These are phyloP conservation scores for Eupeodes corollae DNA, from an alignment of 1,140 invertebrate species.

Conservation along the genomic window DNA sequence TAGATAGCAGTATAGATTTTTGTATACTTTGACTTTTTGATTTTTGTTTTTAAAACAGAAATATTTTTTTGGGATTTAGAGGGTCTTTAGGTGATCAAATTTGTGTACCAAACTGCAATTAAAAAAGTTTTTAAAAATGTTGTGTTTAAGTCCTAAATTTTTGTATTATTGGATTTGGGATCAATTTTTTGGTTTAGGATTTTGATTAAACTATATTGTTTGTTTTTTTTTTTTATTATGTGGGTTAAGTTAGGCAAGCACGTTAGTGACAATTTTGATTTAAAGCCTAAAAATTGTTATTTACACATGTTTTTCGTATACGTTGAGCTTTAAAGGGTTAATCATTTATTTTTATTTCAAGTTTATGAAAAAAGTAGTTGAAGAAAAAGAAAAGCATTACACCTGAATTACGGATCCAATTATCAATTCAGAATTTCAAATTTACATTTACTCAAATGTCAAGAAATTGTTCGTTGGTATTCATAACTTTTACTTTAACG, in stretches of 20 bases:
- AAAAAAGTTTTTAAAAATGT: conserved; percentile 9
- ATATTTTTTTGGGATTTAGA: no score
- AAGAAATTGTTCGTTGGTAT: background rate
- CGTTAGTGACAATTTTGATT: no score
- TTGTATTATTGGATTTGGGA: background rate
- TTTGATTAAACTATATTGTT: background rate
- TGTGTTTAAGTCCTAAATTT: background rate
- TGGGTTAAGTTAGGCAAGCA: background rate
- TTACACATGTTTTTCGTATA: no score
- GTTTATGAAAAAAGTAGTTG: conserved; percentile 2
- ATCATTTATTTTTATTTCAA: background rate
- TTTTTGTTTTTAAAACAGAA: no score
- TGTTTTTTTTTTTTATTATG: conserved; percentile 1
- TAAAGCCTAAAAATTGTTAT: no score
- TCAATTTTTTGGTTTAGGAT: background rate
- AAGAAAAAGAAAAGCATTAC: no score
- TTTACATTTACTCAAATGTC: background rate
- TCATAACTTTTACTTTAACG: background rate
- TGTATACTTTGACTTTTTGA: no score
- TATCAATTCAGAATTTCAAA: background rate
- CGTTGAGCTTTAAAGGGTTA: background rate
- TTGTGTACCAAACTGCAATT: background rate
- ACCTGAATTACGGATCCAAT: no score
- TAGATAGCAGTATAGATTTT: no score
- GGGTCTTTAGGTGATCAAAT: no score